Evolutionary conservation across 2,888 invertebrate genomes (phyloP).

Genomic region (Deroplatys truncata): DNA sequence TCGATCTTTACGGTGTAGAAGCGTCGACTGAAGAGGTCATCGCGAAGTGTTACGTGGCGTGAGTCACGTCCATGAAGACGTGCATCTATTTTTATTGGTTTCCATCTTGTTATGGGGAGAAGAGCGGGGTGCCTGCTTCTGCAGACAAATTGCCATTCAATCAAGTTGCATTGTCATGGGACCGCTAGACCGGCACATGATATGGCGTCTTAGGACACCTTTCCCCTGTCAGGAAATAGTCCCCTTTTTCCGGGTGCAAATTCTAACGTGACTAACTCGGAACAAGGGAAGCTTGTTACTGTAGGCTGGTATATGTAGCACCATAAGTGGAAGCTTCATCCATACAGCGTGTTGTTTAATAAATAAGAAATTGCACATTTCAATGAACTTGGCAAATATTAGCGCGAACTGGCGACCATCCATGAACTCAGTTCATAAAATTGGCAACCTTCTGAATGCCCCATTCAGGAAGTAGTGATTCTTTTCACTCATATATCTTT

Average conservation of each 20-base stretch:
- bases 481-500: no score
- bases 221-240: background rate
- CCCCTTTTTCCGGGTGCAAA: background rate
- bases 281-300: background rate
- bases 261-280: background rate
- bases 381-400: background rate
- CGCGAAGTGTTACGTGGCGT: conserved; percentile 6
- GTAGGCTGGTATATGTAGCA: background rate
- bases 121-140: background rate
- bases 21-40: background rate
- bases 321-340: background rate
- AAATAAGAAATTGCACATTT: background rate
- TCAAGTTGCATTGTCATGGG: background rate
- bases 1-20: background rate
- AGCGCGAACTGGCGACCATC: background rate
- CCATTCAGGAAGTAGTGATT: no score
- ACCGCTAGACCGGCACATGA: background rate
- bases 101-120: conserved; percentile 8
- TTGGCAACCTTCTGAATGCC: background rate
- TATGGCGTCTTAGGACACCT: background rate
- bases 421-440: background rate
- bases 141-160: conserved; percentile 14
- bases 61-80: conserved; percentile 7
- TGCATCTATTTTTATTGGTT: conserved; percentile 15
- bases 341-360: background rate